Evolutionary conservation across 2,113 vertebrate genomes (phyloP).

Genomic region (Sapayoa aenigma): DNA sequence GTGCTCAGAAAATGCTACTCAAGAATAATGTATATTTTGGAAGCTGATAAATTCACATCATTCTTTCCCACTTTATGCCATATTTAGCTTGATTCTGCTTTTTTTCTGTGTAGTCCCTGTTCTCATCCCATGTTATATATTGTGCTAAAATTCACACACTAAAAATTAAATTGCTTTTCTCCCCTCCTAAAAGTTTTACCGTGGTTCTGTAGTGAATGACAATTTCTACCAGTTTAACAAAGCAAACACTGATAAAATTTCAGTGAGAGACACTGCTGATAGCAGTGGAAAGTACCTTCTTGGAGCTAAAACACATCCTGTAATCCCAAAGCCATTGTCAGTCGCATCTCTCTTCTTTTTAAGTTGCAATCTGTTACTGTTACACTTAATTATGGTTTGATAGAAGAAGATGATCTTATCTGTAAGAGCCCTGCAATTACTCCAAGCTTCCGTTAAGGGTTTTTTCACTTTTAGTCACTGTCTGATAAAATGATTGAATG

Average conservation of each 20-base stretch:
- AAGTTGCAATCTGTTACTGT: not conserved
- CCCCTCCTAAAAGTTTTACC: not conserved
- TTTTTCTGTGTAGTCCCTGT: not conserved
- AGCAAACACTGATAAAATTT: not conserved
- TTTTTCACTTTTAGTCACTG: not conserved
- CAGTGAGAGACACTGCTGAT: not conserved
- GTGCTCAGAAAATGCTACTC: not conserved
- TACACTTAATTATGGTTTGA: not conserved
- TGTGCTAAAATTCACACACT: not conserved
- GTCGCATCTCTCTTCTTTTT: not conserved
- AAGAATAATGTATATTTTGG: rapidly evolving
- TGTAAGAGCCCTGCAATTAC: not conserved
- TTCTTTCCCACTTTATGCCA: not conserved
- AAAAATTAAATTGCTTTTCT: not conserved
- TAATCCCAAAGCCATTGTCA: not conserved
- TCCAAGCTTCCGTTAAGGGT: not conserved
- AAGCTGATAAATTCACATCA: not conserved
- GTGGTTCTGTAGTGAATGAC: not conserved
- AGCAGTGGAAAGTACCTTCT: not conserved
- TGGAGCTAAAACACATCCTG: not conserved
- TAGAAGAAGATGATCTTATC: not conserved
- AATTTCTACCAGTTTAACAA: not conserved
- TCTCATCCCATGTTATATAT: not conserved
- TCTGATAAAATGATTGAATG: not conserved
- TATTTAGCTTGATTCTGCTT: not conserved